Percentiles rank a stretch among this genome's conserved stretches.
phyloP scores from a whole-genome alignment of 2,113 vertebrate genomes.

The Saguinus imperator region DNA sequence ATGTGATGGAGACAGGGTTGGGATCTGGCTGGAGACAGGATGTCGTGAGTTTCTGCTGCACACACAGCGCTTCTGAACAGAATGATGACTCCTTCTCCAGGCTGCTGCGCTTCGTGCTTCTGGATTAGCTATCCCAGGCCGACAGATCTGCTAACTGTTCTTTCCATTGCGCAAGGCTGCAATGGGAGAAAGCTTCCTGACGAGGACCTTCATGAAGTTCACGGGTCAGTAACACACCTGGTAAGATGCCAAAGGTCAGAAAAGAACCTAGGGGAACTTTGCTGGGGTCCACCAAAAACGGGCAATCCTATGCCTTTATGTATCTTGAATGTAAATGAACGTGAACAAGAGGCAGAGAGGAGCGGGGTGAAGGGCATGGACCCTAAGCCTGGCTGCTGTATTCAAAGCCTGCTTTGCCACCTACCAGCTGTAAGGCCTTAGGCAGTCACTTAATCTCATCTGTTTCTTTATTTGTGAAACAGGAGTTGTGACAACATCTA shows the following conservation, averaged over 20 bases:
- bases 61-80: neutral
- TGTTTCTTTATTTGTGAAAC: neutral
- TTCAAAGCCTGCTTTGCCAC: neutral
- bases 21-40: neutral
- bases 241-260: neutral
- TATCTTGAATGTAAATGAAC: neutral
- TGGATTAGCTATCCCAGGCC: neutral
- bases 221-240: neutral
- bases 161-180: neutral
- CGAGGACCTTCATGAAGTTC: neutral
- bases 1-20: neutral
- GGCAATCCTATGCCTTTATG: too few relatives aligned
- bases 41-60: neutral
- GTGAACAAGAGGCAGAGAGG: neutral
- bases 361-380: fast-evolving
- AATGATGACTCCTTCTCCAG: neutral
- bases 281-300: neutral
- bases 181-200: neutral
- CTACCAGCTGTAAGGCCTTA: neutral
- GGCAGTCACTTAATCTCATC: neutral
- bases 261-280: neutral
- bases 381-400: neutral
- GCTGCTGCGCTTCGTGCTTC: fast-evolving
- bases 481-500: neutral
- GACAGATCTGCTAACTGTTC: neutral